A percentile compares a stretch with the other conserved stretches of the same genome.
phyloP scores from a whole-genome alignment of 1,140 invertebrate species.

The Ips nitidus region DNA sequence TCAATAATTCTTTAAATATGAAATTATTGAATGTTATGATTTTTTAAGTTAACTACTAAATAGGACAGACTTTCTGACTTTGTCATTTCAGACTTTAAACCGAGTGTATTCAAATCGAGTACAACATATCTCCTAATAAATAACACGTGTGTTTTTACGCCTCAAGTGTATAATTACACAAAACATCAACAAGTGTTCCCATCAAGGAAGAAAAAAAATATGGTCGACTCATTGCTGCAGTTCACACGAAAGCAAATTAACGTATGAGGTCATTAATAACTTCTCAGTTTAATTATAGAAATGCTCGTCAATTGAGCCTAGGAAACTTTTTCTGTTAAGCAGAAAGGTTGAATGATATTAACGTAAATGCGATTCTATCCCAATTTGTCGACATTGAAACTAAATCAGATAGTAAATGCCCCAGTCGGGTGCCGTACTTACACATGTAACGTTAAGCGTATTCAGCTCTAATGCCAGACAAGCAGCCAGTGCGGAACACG shows the following conservation, averaged over 20 bases:
- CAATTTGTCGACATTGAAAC: constrained; percentile 36
- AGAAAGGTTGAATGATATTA: not conserved
- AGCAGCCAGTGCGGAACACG: constrained; percentile 44
- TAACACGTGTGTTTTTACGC: constrained; percentile 11
- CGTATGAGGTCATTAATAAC: constrained; percentile 8
- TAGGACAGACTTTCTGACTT: too few species aligned
- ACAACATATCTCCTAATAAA: not conserved
- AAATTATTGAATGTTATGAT: too few species aligned
- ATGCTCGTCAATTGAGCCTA: not conserved
- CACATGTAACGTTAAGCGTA: constrained; percentile 49
- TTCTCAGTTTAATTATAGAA: not conserved
- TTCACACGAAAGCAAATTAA: constrained; percentile 18
- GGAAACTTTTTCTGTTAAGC: too few species aligned
- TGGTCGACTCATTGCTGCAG: not conserved
- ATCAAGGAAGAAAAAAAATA: constrained; percentile 9
- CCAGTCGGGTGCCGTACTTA: constrained; percentile 37
- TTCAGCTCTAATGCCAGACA: constrained; percentile 37
- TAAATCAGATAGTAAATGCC: constrained; percentile 40
- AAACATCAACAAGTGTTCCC: constrained; percentile 12
- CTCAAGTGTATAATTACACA: constrained; percentile 10
- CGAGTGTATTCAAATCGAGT: not conserved
- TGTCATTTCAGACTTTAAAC: not conserved
- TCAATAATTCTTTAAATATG: too few species aligned
- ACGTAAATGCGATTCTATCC: not conserved
- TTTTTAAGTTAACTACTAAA: too few species aligned